phyloP scores from a whole-genome alignment of 2,888 invertebrate species.

The Drosophila antonietae region DNA sequence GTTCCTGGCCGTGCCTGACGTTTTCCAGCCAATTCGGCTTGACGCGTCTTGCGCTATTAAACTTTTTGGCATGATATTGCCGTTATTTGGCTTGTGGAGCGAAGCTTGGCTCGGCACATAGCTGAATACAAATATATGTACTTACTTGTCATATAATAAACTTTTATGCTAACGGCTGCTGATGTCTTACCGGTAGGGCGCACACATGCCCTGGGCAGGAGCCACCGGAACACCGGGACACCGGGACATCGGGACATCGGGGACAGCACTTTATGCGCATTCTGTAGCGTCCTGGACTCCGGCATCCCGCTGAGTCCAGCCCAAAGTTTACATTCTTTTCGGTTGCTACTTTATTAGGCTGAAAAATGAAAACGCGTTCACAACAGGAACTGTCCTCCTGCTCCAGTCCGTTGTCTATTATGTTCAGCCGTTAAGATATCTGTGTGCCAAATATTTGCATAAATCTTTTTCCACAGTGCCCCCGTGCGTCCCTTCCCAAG shows the following conservation, averaged over 20 bases:
- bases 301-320: conserved; percentile 49
- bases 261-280: conserved; percentile 60
- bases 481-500: conserved; percentile 16
- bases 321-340: conserved; percentile 49
- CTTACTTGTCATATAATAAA: conserved; percentile 78
- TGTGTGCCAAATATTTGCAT: conserved; percentile 71
- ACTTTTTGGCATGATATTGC: conserved; percentile 73
- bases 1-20: conserved; percentile 54
- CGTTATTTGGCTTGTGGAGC: conserved; percentile 55
- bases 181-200: conserved; percentile 58
- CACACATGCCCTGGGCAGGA: conserved; percentile 60
- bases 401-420: conserved; percentile 37
- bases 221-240: not conserved
- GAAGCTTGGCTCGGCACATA: conserved; percentile 33
- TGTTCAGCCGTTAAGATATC: conserved; percentile 70
- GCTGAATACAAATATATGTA: conserved; percentile 64
- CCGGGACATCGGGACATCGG: not conserved
- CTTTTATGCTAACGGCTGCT: conserved; percentile 74
- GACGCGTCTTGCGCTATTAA: conserved; percentile 75
- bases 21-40: conserved; percentile 74
- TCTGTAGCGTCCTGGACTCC: conserved; percentile 26
- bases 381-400: conserved; percentile 18
- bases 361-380: conserved; percentile 64
- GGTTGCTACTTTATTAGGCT: conserved; percentile 72
- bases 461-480: conserved; percentile 57